Conservation (phyloP, 2,888 invertebrate genomes). For the Lordiphosa andalusiaca region DNA sequence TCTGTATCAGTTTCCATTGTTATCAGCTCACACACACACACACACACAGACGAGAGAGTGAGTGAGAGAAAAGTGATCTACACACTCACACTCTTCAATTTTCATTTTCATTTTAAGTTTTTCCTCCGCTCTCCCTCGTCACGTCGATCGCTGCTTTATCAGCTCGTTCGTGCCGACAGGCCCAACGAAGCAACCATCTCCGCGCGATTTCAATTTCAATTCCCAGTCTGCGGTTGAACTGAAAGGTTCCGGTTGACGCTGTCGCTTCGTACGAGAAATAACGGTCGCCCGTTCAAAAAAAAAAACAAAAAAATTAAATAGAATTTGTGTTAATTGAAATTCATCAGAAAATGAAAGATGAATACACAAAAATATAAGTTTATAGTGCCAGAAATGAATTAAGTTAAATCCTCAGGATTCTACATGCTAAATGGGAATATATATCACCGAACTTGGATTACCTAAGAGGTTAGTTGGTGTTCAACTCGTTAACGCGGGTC, state of each 20-base stretch:
- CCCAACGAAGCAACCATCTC: conserved; percentile 31
- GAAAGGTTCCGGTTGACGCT: conserved; percentile 56
- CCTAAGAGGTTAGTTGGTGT: conserved; percentile 45
- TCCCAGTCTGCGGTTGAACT: conserved; percentile 61
- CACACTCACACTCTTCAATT: conserved; percentile 15
- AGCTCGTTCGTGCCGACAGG: conserved; percentile 40
- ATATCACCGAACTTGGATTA: conserved; percentile 32
- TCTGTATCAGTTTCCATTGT: conserved; percentile 45
- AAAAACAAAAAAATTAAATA: conserved; percentile 7
- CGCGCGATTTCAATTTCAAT: conserved; percentile 48
- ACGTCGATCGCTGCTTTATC: conserved; percentile 38
- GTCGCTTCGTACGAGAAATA: conserved; percentile 15
- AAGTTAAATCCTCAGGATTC: conserved; percentile 22
- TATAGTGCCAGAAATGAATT: conserved; percentile 1
- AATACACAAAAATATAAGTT: neutral
- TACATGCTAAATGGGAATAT: conserved; percentile 49
- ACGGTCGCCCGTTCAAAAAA: conserved; percentile 14
- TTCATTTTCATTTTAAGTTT: conserved; percentile 22
- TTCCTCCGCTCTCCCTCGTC: conserved; percentile 14
- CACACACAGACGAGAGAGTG: neutral
- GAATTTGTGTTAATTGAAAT: conserved; percentile 46
- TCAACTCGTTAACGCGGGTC: conserved; percentile 15
- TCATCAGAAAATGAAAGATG: conserved; percentile 6
- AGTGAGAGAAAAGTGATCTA: conserved; percentile 6
- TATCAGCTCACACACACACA: conserved; percentile 37